These are phyloP conservation scores for Pitta sordida DNA, from an alignment of 2,113 vertebrate species.

Conservation along the genomic window DNA sequence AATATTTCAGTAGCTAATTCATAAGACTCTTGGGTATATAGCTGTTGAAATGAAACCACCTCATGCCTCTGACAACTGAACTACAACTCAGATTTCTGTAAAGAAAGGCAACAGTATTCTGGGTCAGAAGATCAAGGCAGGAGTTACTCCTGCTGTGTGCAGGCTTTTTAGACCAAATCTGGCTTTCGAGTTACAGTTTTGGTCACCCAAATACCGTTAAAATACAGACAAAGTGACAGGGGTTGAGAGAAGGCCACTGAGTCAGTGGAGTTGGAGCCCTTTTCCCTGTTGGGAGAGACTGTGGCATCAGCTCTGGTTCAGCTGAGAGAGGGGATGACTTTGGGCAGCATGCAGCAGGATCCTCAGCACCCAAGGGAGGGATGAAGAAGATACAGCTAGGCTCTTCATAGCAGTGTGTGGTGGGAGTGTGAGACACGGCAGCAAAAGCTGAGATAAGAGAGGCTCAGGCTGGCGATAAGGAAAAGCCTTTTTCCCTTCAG, in stretches of 20 bases:
- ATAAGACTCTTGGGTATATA: neutral
- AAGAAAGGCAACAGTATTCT: neutral
- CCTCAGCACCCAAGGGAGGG: neutral
- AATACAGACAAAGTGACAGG: neutral
- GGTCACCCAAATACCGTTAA: neutral
- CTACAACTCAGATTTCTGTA: neutral
- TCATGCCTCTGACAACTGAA: neutral
- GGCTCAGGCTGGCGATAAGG: neutral
- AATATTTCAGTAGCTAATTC: neutral
- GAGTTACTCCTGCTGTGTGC: neutral
- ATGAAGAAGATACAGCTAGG: accelerated
- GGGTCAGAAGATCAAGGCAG: neutral
- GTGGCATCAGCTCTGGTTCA: accelerated
- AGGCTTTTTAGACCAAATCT: neutral
- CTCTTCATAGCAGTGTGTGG: accelerated
- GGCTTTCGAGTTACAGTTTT: neutral
- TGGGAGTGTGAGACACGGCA: neutral
- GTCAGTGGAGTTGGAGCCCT: neutral
- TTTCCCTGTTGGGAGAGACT: neutral
- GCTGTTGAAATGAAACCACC: neutral
- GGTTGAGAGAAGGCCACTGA: neutral
- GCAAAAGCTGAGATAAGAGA: neutral
- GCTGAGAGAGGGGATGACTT: neutral
- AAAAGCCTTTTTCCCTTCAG: neutral
- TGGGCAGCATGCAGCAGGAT: accelerated